Conservation (phyloP, 2,113 vertebrate genomes). For the Syrmaticus mikado region DNA sequence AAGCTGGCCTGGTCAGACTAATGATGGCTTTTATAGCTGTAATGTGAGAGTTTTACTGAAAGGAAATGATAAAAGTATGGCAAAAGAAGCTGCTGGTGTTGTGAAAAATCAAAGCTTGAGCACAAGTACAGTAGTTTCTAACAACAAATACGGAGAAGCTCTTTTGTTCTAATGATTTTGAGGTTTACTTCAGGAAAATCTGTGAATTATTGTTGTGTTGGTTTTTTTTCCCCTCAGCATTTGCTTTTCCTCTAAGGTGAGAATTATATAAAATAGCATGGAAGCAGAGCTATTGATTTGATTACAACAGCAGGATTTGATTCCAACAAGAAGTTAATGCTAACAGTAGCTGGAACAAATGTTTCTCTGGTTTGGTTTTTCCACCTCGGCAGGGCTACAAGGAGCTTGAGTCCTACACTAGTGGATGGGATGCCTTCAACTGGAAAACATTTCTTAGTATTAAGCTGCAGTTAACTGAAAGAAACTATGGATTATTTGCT, state of each 20-base stretch:
- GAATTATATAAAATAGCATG: not conserved
- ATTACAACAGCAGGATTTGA: not conserved
- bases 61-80: not conserved
- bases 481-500: not conserved
- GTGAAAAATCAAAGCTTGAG: not conserved
- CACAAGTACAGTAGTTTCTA: not conserved
- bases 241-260: not conserved
- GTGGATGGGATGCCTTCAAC: not conserved
- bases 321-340: not conserved
- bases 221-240: not conserved
- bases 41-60: constrained; percentile 21
- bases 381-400: not conserved
- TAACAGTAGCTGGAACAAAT: not conserved
- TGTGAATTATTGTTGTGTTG: not conserved
- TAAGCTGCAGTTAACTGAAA: not conserved
- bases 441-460: not conserved
- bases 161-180: not conserved
- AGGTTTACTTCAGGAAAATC: not conserved
- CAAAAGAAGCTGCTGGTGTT: not conserved
- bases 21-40: not conserved
- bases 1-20: not conserved
- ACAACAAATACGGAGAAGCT: not conserved
- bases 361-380: not conserved
- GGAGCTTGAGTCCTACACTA: not conserved
- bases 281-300: not conserved